Conservation (phyloP, 2,888 invertebrate species). For the Cacoxenus indagator region DNA sequence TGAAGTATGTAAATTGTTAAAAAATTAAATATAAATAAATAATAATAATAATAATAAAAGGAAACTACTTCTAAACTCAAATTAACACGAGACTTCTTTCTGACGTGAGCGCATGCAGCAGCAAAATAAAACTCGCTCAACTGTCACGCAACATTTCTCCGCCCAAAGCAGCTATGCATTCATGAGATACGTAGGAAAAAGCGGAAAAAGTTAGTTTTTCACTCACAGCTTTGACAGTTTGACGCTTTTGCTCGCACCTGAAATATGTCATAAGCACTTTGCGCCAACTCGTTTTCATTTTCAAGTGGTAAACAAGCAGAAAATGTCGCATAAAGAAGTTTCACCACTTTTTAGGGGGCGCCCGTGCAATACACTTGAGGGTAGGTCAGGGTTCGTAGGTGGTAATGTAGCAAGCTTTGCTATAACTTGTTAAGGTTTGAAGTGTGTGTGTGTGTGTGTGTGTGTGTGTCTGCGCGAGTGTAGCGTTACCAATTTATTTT, state of each 20-base stretch:
- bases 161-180: slow-evolving; percentile 11
- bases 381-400: neutral
- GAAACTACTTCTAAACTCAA: slow-evolving; percentile 18
- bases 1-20: neutral
- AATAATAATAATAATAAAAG: too few relatives aligned
- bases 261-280: slow-evolving; percentile 18
- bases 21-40: too few relatives aligned
- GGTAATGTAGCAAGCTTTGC: neutral
- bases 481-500: slow-evolving; percentile 55
- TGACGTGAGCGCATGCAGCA: neutral
- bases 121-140: neutral
- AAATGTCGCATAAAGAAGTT: slow-evolving; percentile 53
- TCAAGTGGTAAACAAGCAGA: slow-evolving; percentile 57
- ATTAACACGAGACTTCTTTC: slow-evolving; percentile 13
- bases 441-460: neutral
- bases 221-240: slow-evolving; percentile 8
- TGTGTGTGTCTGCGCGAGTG: slow-evolving; percentile 36
- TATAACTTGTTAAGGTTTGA: slow-evolving; percentile 9
- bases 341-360: too few relatives aligned
- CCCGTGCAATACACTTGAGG: neutral
- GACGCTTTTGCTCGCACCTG: slow-evolving; percentile 14
- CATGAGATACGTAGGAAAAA: neutral
- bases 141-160: slow-evolving; percentile 29
- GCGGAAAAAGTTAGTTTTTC: neutral
- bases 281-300: neutral